Conservation (phyloP, 2,113 vertebrate genomes). For the Lota lota region DNA sequence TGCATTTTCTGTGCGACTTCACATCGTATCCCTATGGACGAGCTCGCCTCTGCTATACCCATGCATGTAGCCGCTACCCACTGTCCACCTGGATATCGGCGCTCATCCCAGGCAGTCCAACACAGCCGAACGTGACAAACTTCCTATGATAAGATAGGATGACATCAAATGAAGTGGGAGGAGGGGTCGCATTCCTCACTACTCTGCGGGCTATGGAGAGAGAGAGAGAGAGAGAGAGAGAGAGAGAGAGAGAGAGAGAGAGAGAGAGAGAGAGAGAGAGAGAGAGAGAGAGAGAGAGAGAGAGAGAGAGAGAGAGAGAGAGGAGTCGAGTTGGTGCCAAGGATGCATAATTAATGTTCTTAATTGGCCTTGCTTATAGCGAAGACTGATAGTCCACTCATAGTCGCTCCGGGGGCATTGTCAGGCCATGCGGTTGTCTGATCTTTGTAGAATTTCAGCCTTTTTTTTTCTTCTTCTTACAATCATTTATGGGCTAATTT, state of each 20-base stretch:
- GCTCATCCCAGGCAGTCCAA: conserved; percentile 51
- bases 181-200: conserved; percentile 41
- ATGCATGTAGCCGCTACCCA: neutral
- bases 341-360: conserved; percentile 70
- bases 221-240: conserved; percentile 52
- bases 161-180: conserved; percentile 36
- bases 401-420: conserved; percentile 52
- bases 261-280: conserved; percentile 21
- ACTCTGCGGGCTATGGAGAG: conserved; percentile 50
- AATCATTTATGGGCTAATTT: neutral
- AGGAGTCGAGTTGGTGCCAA: conserved; percentile 60
- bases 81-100: conserved; percentile 58
- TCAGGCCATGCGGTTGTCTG: conserved; percentile 54
- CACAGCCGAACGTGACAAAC: conserved; percentile 70
- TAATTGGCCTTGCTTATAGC: conserved; percentile 65
- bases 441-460: conserved; percentile 25
- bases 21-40: conserved; percentile 60
- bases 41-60: conserved; percentile 28
- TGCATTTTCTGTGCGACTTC: conserved; percentile 68
- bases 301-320: conserved; percentile 28
- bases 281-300: conserved; percentile 57
- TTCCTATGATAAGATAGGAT: conserved; percentile 57
- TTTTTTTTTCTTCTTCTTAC: conserved; percentile 2
- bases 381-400: conserved; percentile 61
- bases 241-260: conserved; percentile 47